Conservation (phyloP, 92 coral and sea anemone genomes). For the Meandrina meandrites region DNA sequence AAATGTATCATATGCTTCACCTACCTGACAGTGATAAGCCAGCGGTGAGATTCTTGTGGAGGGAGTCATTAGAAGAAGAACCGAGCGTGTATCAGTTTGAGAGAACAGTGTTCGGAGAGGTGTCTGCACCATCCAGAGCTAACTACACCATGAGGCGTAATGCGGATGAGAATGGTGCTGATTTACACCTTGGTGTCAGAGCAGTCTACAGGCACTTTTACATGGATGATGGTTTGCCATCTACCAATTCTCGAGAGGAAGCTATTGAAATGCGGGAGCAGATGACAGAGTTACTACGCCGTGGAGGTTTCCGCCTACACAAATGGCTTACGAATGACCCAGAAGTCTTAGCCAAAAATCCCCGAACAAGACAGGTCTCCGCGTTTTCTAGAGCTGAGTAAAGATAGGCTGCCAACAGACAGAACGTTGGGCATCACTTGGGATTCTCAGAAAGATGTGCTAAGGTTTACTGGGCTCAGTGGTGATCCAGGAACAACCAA, state of each 20-base stretch:
- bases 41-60: slow-evolving; percentile 31
- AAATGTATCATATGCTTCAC: slow-evolving; percentile 37
- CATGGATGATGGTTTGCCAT: slow-evolving; percentile 45
- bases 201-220: slow-evolving; percentile 42
- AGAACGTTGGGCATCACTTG: slow-evolving; percentile 8
- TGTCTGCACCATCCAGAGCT: slow-evolving; percentile 35
- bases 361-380: slow-evolving; percentile 42
- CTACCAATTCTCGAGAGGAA: slow-evolving; percentile 21
- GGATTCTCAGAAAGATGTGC: slow-evolving; percentile 20
- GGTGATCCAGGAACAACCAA: slow-evolving; percentile 29
- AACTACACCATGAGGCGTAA: slow-evolving; percentile 35
- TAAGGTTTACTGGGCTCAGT: slow-evolving; percentile 21
- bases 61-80: neutral
- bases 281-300: slow-evolving; percentile 39
- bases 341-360: slow-evolving; percentile 16
- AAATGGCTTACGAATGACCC: slow-evolving; percentile 37
- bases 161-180: slow-evolving; percentile 32
- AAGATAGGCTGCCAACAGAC: slow-evolving; percentile 38
- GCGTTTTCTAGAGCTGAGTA: slow-evolving; percentile 36
- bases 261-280: slow-evolving; percentile 40
- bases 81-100: slow-evolving; percentile 34
- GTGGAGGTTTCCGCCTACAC: slow-evolving; percentile 29
- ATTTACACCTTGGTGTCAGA: slow-evolving; percentile 32
- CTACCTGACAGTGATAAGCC: slow-evolving; percentile 32
- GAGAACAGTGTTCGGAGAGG: slow-evolving; percentile 36